Conservation (phyloP, 2,113 vertebrate genomes). For the Gavia stellata region DNA sequence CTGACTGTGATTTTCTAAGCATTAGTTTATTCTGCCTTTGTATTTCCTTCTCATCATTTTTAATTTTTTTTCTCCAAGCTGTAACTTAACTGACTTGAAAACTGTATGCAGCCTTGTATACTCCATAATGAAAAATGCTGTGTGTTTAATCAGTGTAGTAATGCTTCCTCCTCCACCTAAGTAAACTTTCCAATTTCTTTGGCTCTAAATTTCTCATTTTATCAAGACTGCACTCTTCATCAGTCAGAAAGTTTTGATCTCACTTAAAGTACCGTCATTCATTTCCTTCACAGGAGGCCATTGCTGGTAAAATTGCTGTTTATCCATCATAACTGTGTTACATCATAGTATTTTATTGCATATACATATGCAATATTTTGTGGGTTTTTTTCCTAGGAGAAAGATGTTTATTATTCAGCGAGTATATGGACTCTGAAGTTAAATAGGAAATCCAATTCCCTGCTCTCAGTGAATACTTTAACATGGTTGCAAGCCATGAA, state of each 20-base stretch:
- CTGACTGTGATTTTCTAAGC: not conserved
- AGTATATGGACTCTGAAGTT: not conserved
- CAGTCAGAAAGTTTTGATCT: conserved; percentile 45
- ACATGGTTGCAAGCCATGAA: not conserved
- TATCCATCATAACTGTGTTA: not conserved
- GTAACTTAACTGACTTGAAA: not conserved
- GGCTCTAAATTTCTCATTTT: conserved; percentile 40
- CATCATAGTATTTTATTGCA: not conserved
- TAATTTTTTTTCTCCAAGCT: not conserved
- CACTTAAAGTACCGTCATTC: not conserved
- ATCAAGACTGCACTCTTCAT: conserved; percentile 13
- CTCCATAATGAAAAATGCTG: conserved; percentile 1
- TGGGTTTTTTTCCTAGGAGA: not conserved
- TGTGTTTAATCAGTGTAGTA: conserved; percentile 39
- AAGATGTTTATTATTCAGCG: not conserved
- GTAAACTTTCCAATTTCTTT: conserved; percentile 50
- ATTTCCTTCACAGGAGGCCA: not conserved
- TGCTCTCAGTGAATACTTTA: not conserved
- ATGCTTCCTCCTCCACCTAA: conserved; percentile 29
- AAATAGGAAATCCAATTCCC: not conserved
- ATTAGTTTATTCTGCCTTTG: not conserved
- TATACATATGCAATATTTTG: not conserved
- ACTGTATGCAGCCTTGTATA: conserved; percentile 10
- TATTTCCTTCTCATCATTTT: not conserved
- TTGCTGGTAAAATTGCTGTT: conserved; percentile 14